Percentiles rank a stretch among this genome's conserved stretches.
Conservation (phyloP, 2,113 vertebrate species). For the Danio rerio region DNA sequence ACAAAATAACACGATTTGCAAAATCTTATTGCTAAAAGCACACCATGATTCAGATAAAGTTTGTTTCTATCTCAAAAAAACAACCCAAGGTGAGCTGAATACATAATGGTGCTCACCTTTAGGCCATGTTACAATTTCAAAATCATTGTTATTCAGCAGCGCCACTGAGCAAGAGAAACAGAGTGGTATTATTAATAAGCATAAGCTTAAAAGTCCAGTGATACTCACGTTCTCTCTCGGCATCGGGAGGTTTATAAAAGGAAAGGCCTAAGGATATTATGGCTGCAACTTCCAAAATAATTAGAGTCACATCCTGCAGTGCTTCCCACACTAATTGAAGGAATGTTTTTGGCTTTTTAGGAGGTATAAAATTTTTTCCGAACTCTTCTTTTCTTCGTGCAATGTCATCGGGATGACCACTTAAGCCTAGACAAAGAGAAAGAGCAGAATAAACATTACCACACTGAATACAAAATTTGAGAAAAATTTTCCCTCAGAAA, state of each 20-base stretch:
- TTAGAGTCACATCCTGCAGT: constrained; percentile 97
- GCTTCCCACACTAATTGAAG: constrained; percentile 98
- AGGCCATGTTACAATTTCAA: background rate
- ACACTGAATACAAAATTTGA: too few species aligned
- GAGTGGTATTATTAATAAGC: constrained; percentile 13
- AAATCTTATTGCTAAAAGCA: background rate
- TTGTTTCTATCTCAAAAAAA: background rate
- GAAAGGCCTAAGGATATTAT: constrained; percentile 97
- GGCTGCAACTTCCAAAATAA: constrained; percentile 98
- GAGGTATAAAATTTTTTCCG: constrained; percentile 95
- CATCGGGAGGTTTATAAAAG: constrained; percentile 91
- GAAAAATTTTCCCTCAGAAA: too few species aligned
- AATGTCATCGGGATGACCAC: constrained; percentile 88
- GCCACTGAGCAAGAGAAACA: background rate
- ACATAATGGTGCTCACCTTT: background rate
- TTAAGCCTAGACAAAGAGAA: constrained; percentile 81
- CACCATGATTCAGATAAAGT: background rate
- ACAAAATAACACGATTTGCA: background rate
- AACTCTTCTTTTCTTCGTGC: constrained; percentile 89
- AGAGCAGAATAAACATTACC: background rate
- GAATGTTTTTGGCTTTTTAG: constrained; percentile 99
- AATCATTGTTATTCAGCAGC: background rate
- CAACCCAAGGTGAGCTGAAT: background rate
- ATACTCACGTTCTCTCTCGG: constrained; percentile 83
- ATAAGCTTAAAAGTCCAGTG: constrained; percentile 9